Evolutionary conservation across 2,797 vertebrate genomes (phyloP).

Genomic region (Emydoidea blandingii): DNA sequence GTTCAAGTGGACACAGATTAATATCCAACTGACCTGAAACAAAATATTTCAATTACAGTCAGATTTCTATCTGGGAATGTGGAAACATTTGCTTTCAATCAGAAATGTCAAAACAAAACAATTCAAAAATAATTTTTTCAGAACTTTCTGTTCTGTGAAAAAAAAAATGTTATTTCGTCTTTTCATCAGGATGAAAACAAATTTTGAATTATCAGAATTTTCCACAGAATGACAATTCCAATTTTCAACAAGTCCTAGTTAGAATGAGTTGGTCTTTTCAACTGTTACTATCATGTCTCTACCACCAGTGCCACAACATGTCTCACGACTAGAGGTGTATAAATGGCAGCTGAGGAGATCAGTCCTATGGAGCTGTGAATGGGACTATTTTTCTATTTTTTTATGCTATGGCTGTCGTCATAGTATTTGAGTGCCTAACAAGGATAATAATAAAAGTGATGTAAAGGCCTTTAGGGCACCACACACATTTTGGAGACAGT

Average conservation of each 20-base stretch:
- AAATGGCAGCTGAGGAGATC: not conserved
- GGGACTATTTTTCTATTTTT: constrained; percentile 44
- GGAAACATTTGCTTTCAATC: not conserved
- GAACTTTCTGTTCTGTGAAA: not conserved
- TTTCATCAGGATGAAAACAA: not conserved
- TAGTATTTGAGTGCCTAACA: not conserved
- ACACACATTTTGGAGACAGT: not conserved
- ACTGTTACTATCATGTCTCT: not conserved
- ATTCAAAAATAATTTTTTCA: not conserved
- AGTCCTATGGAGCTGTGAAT: not conserved
- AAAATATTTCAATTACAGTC: not conserved
- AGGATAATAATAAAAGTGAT: not conserved
- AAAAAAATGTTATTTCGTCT: not conserved
- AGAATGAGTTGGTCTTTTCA: not conserved
- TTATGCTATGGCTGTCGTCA: constrained; percentile 23
- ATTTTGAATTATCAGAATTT: not conserved
- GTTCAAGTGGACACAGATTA: not conserved
- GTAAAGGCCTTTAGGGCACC: not conserved
- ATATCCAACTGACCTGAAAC: not conserved
- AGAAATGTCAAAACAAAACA: constrained; percentile 8
- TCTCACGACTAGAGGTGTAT: not conserved
- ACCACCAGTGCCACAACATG: not conserved
- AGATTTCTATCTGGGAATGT: not conserved
- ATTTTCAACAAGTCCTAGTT: not conserved
- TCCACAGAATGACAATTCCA: not conserved